A percentile compares a stretch with the other conserved stretches of the same genome.
phyloP scores from a whole-genome alignment of 1,140 invertebrate genomes.

The Leptopilina clavipes region DNA sequence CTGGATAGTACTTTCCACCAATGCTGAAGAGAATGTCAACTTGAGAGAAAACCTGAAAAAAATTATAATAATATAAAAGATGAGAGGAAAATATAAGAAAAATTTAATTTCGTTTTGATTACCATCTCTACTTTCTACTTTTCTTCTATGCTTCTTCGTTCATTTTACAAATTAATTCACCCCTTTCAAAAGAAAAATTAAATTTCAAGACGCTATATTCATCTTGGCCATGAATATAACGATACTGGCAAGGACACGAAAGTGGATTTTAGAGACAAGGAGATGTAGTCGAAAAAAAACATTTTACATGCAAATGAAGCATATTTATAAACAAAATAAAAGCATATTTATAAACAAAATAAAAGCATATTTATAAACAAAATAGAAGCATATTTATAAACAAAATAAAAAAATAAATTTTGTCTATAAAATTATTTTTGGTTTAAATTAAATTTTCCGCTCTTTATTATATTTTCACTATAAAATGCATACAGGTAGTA shows the following conservation, averaged over 20 bases:
- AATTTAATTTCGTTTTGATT: conserved; percentile 26
- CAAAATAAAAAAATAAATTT: too few species aligned
- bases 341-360: neutral
- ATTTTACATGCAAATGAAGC: neutral
- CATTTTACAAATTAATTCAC: conserved; percentile 13
- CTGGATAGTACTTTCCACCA: conserved; percentile 84
- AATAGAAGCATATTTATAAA: too few species aligned
- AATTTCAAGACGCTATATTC: conserved; percentile 20
- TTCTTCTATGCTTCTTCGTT: neutral
- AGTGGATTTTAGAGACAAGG: neutral
- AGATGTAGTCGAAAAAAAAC: neutral
- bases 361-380: too few species aligned
- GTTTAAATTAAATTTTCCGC: too few species aligned
- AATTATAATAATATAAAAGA: conserved; percentile 42
- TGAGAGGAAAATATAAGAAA: conserved; percentile 17
- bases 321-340: neutral
- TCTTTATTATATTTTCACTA: neutral
- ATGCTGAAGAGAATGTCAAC: conserved; percentile 88
- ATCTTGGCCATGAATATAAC: neutral
- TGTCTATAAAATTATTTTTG: too few species aligned
- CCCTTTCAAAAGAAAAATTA: conserved; percentile 16
- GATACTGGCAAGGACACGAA: neutral
- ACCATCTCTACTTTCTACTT: neutral
- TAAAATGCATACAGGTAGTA: too few species aligned
- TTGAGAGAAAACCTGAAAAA: conserved; percentile 86